Percentiles rank a stretch among this genome's conserved stretches.
Evolutionary conservation across 2,888 invertebrate species (phyloP).

Genomic region (Philereme transversata): DNA sequence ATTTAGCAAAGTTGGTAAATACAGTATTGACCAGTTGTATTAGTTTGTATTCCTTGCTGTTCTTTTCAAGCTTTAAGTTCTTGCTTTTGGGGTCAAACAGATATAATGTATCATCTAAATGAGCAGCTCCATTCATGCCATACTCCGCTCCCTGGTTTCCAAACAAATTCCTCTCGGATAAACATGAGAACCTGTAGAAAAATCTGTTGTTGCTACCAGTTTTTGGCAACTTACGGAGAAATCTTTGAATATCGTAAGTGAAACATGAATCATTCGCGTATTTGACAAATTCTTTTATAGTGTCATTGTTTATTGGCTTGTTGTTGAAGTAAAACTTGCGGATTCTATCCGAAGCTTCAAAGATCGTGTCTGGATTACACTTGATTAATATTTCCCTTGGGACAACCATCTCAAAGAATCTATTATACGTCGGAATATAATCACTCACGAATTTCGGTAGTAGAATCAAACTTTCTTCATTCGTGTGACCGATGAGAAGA

Average conservation of each 20-base stretch:
- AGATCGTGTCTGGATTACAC: conserved; percentile 33
- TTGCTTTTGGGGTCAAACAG: conserved; percentile 44
- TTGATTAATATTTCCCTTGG: conserved; percentile 44
- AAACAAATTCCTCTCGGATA: conserved; percentile 50
- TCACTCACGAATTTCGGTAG: conserved; percentile 14
- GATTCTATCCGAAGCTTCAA: conserved; percentile 42
- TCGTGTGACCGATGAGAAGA: conserved; percentile 87
- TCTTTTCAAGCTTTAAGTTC: conserved; percentile 45
- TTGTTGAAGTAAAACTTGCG: conserved; percentile 43
- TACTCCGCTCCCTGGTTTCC: conserved; percentile 42
- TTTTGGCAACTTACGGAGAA: conserved; percentile 35
- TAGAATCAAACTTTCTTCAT: conserved; percentile 81
- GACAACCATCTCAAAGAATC: conserved; percentile 42
- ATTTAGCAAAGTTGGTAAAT: conserved; percentile 64
- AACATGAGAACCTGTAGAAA: conserved; percentile 49
- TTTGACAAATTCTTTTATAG: conserved; percentile 39
- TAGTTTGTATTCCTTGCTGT: conserved; percentile 49
- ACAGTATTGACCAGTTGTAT: conserved; percentile 49
- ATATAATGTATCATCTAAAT: conserved; percentile 54
- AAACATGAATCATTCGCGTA: conserved; percentile 40
- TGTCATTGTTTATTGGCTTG: conserved; percentile 34
- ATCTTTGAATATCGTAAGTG: conserved; percentile 43
- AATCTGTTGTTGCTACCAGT: conserved; percentile 37
- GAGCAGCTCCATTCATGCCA: conserved; percentile 47
- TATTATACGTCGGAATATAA: conserved; percentile 34